Conservation (phyloP, 2,888 invertebrate genomes). For the Protonemura montana region DNA sequence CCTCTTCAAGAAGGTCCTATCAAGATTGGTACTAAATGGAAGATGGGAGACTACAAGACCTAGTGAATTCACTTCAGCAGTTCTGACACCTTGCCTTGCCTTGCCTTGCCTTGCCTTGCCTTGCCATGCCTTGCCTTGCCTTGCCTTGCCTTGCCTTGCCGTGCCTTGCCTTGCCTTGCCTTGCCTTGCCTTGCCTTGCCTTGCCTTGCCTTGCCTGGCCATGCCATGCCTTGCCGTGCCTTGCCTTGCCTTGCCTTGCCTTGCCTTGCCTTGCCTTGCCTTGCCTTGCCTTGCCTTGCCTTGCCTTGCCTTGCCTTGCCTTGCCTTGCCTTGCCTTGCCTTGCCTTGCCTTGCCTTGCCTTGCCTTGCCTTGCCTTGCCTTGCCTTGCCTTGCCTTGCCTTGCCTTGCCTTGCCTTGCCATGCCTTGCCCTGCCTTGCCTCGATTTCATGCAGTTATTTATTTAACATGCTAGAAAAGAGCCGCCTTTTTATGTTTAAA, state of each 20-base stretch:
- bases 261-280: neutral
- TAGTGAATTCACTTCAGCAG: neutral
- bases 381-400: neutral
- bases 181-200: too few species aligned
- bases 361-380: too few species aligned
- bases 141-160: too few species aligned
- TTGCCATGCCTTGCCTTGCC: too few species aligned
- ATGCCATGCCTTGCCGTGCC: neutral
- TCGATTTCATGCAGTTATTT: neutral
- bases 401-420: too few species aligned
- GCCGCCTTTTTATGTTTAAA: neutral
- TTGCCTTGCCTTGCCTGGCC: neutral
- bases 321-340: neutral
- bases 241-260: too few species aligned
- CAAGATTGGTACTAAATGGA: conserved; percentile 12
- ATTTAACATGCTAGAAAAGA: neutral
- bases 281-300: neutral
- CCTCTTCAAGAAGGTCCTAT: neutral
- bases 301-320: too few species aligned
- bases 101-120: too few species aligned
- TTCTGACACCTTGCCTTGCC: neutral
- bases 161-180: neutral
- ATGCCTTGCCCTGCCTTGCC: too few species aligned
- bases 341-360: too few species aligned
- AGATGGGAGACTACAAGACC: neutral